Base-by-base conservation (phyloP, 2,888 invertebrate species). In the Amblyjoppa proteus region DNA sequence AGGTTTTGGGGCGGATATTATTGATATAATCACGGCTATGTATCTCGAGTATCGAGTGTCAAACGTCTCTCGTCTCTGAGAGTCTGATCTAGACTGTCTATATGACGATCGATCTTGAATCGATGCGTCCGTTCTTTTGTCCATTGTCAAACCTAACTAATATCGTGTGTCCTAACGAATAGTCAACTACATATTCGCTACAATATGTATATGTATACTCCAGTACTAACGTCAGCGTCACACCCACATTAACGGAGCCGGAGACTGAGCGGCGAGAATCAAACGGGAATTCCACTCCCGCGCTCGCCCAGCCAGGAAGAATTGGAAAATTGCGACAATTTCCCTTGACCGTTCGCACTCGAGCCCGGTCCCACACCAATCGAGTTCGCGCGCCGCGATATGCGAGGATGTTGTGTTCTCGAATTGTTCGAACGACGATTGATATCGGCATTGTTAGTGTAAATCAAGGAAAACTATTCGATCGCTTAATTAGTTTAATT, bases 241-340 rank as follows among this genome's bases (percentile, higher is more conserved):
- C 31, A 45, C n/a, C 58, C 53, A 38, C 68, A 53, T 73, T 13
- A 51, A 56, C 3, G 25, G 3, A 41, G 9, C 0, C 41, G 9
- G 9, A 4, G 38, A 41, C 20, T 38, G 7, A 41, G 75, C n/a
- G 68, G 68, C 76, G 61, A 74, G 66, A 81, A 83, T 83, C 73
- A 74, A 79, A 74, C 64, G 69, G 28, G 51, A 79, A 79, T 83
- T 66, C 34, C 45, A 45, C 34, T 56, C 61, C 51, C 76, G 66
- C 76, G 68, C 45, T 74, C 53, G 75, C 45, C 58, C 75, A 61
- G 83, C 75, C 79, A 79, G 64, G 83, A 70, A 70, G 41, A 83
- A 83, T 83, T 83, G 79, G 56, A 76, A 76, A 80, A 73, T 78
- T 83, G 71, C 56, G 78, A 85, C 83, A 83, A 85, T 88, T 88